Evolutionary conservation across 2,888 invertebrate species (phyloP), one percentile per base, ranked within the genome.

Genomic region (Molanna angustata): DNA sequence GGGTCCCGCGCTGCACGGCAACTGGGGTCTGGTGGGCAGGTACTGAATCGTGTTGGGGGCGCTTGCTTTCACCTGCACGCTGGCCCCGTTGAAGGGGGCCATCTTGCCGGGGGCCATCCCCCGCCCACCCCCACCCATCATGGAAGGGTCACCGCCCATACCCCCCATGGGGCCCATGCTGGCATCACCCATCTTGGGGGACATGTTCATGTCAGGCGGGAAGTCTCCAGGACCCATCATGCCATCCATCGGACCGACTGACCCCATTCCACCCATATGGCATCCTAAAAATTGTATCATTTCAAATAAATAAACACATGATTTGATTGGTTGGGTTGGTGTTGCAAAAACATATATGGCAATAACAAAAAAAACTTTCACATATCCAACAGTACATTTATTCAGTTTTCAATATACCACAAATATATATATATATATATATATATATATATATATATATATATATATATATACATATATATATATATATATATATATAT

Each of bases 21-120:
- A 85, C 67, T 93, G 93, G n/a, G 95, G 91, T 72, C 94, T 82
- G 46, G 94, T 92, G 17, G 97, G 97, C 70, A 96, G 83, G 79
- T 97, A 97, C 78, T 97, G 96, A 68, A 97, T 97, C 31, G 97
- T 97, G 72, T 97, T 97, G 0, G 97, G 96, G 9, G 96, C 94
- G 70, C 91, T 94, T 7, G 96, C 90, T 73, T 96, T 96, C 19
- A 97, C 94, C 73, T 93, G 92, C 35, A 93, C 88, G 70, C 92
- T 95, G 7, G 77, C 76, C 6, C 77, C 79, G 66, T 80, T 82
- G 64, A 80, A 81, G 6, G 83, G 83, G 13, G 75, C 70, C 76
- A 76, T 76, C 59, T 76, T 77, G 0, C 72, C 74, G 43, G 68
- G 81, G 47, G 80, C 81, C 70, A 82, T 79, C 11, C 80, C 75